Conservation (phyloP, 2,888 invertebrate genomes). For the Oxytorus armatus region DNA sequence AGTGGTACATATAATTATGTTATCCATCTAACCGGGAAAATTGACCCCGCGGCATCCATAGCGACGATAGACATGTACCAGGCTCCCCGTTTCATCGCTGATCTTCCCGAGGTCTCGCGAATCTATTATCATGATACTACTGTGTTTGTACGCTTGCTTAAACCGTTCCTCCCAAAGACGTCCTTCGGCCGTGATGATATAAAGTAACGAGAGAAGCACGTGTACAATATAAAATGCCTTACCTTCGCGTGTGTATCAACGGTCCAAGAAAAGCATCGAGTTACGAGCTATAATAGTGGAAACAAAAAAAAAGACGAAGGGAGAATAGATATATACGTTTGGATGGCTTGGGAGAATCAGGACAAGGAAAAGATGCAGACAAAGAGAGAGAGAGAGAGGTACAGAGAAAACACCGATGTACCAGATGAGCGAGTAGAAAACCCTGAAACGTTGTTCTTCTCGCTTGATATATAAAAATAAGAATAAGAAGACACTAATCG, state of each 20-base stretch:
- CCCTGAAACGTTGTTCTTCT: slow-evolving; percentile 53
- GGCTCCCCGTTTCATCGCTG: slow-evolving; percentile 61
- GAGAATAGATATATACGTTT: slow-evolving; percentile 18
- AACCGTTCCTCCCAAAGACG: slow-evolving; percentile 55
- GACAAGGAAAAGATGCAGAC: slow-evolving; percentile 55
- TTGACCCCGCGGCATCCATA: slow-evolving; percentile 66
- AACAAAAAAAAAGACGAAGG: slow-evolving; percentile 53
- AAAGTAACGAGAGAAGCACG: slow-evolving; percentile 37
- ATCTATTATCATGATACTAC: slow-evolving; percentile 60
- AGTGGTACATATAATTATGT: slow-evolving; percentile 67
- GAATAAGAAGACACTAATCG: slow-evolving; percentile 65
- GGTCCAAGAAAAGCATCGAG: slow-evolving; percentile 53
- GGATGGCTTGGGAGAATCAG: slow-evolving; percentile 49
- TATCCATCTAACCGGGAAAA: slow-evolving; percentile 72
- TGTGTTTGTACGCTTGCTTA: slow-evolving; percentile 2
- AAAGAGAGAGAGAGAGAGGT: slow-evolving; percentile 48
- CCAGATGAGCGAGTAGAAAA: slow-evolving; percentile 53
- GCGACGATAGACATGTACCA: slow-evolving; percentile 31
- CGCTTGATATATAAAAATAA: slow-evolving; percentile 64
- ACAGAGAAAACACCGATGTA: slow-evolving; percentile 28
- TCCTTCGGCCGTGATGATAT: slow-evolving; percentile 56
- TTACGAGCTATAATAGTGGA: slow-evolving; percentile 55
- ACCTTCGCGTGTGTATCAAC: slow-evolving; percentile 39
- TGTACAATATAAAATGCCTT: slow-evolving; percentile 29
- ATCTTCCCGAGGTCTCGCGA: slow-evolving; percentile 71